phyloP scores from a whole-genome alignment of 2,888 invertebrate genomes.

The Erpobdella octoculata region DNA sequence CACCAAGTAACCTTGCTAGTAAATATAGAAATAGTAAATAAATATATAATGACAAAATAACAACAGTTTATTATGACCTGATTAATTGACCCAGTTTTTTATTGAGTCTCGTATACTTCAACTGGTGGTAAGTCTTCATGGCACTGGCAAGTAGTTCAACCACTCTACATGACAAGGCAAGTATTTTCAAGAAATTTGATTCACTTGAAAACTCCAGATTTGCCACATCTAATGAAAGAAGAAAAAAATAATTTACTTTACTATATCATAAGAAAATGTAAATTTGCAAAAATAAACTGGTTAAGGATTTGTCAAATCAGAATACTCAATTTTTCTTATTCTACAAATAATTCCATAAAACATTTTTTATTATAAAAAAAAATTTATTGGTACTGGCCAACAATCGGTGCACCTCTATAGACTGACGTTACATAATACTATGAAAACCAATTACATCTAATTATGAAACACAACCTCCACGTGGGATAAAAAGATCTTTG shows the following conservation, averaged over 20 bases:
- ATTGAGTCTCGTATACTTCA: constrained; percentile 63
- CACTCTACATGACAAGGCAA: constrained; percentile 65
- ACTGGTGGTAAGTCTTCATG: constrained; percentile 61
- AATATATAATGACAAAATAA: too few relatives aligned
- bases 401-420: too few relatives aligned
- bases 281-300: too few relatives aligned
- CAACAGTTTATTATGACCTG: constrained; percentile 20
- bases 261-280: too few relatives aligned
- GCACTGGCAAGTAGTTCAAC: constrained; percentile 62
- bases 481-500: constrained; percentile 53
- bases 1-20: too few relatives aligned
- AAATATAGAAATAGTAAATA: too few relatives aligned
- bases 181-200: constrained; percentile 61
- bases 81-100: constrained; percentile 50
- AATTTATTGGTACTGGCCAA: not conserved
- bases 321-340: too few relatives aligned
- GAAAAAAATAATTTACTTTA: too few relatives aligned
- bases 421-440: too few relatives aligned
- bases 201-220: constrained; percentile 45
- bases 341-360: not conserved
- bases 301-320: too few relatives aligned
- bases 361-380: not conserved
- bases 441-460: too few relatives aligned
- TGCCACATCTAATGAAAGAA: not conserved
- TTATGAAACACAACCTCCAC: too few relatives aligned